Percentiles rank a stretch among this genome's conserved stretches.
phyloP scores from a whole-genome alignment of 2,888 invertebrate species.

The Pyrochroa serraticornis region DNA sequence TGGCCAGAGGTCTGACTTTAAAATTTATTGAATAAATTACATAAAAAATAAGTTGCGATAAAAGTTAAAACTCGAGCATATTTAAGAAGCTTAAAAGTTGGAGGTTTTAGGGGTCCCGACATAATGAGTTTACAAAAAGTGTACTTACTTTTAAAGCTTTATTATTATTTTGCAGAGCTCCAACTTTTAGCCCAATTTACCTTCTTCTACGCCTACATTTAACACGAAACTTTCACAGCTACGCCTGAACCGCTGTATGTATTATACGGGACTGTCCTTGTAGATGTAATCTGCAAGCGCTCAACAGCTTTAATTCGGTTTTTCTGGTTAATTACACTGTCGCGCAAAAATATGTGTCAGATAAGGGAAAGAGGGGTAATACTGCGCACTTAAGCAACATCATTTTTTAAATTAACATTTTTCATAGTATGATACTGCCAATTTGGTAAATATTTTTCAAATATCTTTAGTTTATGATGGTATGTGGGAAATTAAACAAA shows the following conservation, averaged over 20 bases:
- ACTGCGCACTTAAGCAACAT: too few relatives aligned
- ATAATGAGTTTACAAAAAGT: conserved; percentile 26
- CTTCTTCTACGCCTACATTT: conserved; percentile 30
- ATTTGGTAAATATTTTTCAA: too few relatives aligned
- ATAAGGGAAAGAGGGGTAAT: too few relatives aligned
- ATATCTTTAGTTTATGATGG: too few relatives aligned
- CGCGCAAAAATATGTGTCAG: too few relatives aligned
- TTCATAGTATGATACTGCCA: too few relatives aligned
- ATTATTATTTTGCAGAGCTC: conserved; percentile 38
- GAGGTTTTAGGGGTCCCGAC: conserved; percentile 7
- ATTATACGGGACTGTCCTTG: conserved; percentile 1
- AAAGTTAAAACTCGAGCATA: conserved; percentile 14
- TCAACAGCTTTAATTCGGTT: too few relatives aligned
- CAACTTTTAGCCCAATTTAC: conserved; percentile 33
- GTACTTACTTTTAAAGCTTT: conserved; percentile 25
- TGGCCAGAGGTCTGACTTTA: background rate
- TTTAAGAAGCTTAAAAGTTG: conserved; percentile 23
- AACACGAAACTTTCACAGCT: conserved; percentile 32
- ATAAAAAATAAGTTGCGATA: conserved; percentile 6
- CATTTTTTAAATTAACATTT: too few relatives aligned
- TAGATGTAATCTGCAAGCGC: conserved; percentile 12
- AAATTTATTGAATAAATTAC: conserved; percentile 22
- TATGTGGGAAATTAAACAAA: too few relatives aligned
- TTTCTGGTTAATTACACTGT: too few relatives aligned
- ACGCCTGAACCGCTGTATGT: background rate